Evolutionary conservation across 1,140 invertebrate species (phyloP), one percentile per base, ranked within the genome.

Genomic region (Drosophila tsacasi): DNA sequence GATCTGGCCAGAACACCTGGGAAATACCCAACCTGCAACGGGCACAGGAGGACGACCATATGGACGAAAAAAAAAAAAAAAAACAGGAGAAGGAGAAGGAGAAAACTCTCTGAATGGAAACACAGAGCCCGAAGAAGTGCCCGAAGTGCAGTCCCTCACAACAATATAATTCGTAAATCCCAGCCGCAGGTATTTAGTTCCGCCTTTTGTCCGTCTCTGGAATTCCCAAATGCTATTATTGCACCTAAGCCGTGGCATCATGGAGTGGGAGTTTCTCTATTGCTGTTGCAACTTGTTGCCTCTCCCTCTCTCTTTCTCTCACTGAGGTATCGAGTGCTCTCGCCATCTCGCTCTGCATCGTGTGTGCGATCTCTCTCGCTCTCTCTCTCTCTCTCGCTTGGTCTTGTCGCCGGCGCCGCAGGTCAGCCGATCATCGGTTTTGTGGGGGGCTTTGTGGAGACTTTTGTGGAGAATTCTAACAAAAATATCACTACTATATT

Each of bases 181-280:
- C 86, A 85, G 85, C 85, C 85, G 79, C 85, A 90, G 85, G 85
- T 90, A 90, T 90, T 90, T 90, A 90, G 86, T 91, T 90, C 86
- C 86, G 86, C 86, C 86, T 86, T 85, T 90, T 85, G 84, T 89
- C 71, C 77, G 65, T 58, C 76, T 76, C 64, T 78, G 84, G 85
- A 90, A 90, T 90, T 90, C 82, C 86, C 86, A 91, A 90, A 90
- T 90, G 79, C 85, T 85, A 89, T 89, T 85, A 89, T 85, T 91
- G 85, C 85, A 90, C 85, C 78, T 89, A 89, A 89, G 84, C 84
- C 85, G 79, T 77, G 60, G 77, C 66, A 39, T 42, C 37, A 27
- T 37, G 49, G n/a, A 80, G 64, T 52, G 40, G 61, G 42, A 32
- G 25, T 50, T 21, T 42, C 52, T 55, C 52, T 55, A 55, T 55